Base-by-base conservation (phyloP, 92 coral and sea anemone genomes). In the Epizoanthus scotinus region DNA sequence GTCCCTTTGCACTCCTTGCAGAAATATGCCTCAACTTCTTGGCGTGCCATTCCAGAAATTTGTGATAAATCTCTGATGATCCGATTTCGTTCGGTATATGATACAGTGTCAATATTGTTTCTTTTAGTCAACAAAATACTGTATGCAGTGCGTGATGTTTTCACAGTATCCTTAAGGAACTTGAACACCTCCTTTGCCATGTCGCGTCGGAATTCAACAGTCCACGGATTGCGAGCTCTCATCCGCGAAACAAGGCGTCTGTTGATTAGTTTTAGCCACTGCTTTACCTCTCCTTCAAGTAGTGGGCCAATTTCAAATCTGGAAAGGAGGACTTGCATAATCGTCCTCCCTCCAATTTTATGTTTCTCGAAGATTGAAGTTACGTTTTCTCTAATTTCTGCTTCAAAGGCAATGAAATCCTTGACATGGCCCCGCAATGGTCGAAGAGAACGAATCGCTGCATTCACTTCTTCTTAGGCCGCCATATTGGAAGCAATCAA, bases 201-300 rank as follows among this genome's bases (percentile, higher is more conserved):
- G 42, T 79, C 67, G 6, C 86, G 64, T 22, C 49, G 57, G 54
- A 86, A 86, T 34, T 57, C 28, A 27, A 86, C 68, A 18, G 63
- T 86, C 86, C 89, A 86, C 7, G 86, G 86, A 34, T 81, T 70
- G 13, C 77, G 78, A 4, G 77, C 73, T 60, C 72, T 70, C 89
- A 86, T 86, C 53, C 86, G 73, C 54, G 89, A 72, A 52, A 54
- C 26, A 20, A 86, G 78, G 57, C 89, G 86, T 56, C 86, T 63
- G 55, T 80, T n/a, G 25, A 66, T 54, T 31, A 77, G 66, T 60
- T 77, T 65, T 53, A 75, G 61, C 90, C 87, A 87, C 62, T 82
- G 73, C 47, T 49, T 55, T 13, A 83, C 19, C 60, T 75, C 90
- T 25, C 68, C 87, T 36, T 77, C 77, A 0, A 82, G 34, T 60